Percentiles rank a stretch among this genome's conserved stretches.
Conservation (phyloP, 2,888 invertebrate genomes). For the Horisme vitalbata region DNA sequence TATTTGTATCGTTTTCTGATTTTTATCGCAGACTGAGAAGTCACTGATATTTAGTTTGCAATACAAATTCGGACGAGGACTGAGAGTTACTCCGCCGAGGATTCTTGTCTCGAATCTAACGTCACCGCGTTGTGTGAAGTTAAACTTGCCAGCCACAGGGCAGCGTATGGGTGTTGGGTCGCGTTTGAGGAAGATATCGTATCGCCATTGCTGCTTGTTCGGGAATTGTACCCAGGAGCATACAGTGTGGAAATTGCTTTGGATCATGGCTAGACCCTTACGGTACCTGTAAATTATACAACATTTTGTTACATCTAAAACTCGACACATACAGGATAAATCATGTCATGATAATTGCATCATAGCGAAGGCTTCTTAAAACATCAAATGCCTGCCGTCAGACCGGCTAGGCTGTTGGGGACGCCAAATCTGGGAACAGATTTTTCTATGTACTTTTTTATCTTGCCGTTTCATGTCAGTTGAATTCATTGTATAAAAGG, state of each 20-base stretch:
- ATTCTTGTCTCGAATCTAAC: slow-evolving; percentile 96
- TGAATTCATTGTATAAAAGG: too few species aligned
- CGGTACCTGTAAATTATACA: slow-evolving; percentile 87
- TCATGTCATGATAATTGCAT: too few species aligned
- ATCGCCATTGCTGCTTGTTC: slow-evolving; percentile 93
- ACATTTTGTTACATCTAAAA: too few species aligned
- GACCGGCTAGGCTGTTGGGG: too few species aligned
- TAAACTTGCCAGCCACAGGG: slow-evolving; percentile 98
- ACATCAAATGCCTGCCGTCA: too few species aligned
- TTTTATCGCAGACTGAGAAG: slow-evolving; percentile 96
- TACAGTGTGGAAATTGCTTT: slow-evolving; percentile 94
- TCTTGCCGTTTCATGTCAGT: too few species aligned
- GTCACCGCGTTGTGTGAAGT: slow-evolving; percentile 95
- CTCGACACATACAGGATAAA: too few species aligned
- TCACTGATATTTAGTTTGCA: slow-evolving; percentile 97
- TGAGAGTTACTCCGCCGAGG: slow-evolving; percentile 96
- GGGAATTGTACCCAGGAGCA: slow-evolving; percentile 97
- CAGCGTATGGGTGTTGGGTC: slow-evolving; percentile 96
- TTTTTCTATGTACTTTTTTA: too few species aligned
- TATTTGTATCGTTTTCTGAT: slow-evolving; percentile 96
- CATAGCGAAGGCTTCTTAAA: too few species aligned
- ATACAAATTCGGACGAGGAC: slow-evolving; percentile 95
- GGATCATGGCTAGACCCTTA: slow-evolving; percentile 93
- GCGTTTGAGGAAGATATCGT: slow-evolving; percentile 92
- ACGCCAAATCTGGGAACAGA: too few species aligned